These are phyloP conservation scores for Allolobophora icterica DNA, from an alignment of 2,888 invertebrate species.

Conservation along the genomic window DNA sequence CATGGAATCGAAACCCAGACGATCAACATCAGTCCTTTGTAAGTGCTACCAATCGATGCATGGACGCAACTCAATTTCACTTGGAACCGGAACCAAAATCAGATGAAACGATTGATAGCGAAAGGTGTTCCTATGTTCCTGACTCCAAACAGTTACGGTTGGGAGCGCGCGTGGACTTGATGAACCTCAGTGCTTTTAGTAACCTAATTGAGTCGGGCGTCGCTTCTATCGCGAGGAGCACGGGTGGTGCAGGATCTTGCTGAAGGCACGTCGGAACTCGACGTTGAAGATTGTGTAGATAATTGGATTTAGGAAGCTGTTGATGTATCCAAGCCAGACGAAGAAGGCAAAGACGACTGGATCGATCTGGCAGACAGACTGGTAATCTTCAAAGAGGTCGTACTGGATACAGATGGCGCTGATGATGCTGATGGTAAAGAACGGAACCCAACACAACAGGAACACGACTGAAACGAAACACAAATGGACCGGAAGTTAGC, in stretches of 20 bases:
- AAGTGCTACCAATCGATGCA: not conserved
- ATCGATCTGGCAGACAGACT: constrained; percentile 73
- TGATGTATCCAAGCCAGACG: constrained; percentile 98
- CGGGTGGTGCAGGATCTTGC: constrained; percentile 76
- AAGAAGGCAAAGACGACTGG: constrained; percentile 69
- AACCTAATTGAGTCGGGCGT: not conserved
- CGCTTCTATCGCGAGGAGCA: not conserved
- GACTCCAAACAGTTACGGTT: not conserved
- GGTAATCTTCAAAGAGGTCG: constrained; percentile 65
- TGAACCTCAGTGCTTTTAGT: not conserved
- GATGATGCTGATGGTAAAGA: constrained; percentile 96
- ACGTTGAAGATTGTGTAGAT: constrained; percentile 51
- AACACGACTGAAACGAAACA: constrained; percentile 85
- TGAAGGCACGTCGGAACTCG: constrained; percentile 97
- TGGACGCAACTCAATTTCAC: not conserved
- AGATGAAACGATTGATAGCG: not conserved
- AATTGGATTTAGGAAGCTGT: constrained; percentile 79
- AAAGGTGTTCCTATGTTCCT: not conserved
- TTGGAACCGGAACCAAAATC: not conserved
- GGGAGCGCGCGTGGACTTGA: not conserved
- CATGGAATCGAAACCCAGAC: not conserved
- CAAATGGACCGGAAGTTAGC: not conserved
- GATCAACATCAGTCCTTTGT: too few relatives aligned
- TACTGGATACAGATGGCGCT: constrained; percentile 88
- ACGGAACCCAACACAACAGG: constrained; percentile 97